These are phyloP conservation scores for Adelosebastes latens DNA, from an alignment of 2,797 vertebrate genomes.

Conservation along the genomic window DNA sequence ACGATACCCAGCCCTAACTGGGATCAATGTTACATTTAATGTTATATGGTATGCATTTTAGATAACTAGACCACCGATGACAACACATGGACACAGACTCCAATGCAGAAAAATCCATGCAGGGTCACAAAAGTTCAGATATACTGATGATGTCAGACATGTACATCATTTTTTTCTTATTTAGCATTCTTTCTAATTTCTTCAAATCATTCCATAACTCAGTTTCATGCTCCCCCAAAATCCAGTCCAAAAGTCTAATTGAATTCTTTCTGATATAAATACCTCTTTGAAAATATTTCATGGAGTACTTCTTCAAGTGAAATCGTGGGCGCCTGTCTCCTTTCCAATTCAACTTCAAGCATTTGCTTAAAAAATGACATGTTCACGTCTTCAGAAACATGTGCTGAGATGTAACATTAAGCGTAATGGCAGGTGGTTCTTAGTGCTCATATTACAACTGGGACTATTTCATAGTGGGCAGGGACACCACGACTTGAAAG, in stretches of 20 bases:
- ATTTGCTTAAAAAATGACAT: background rate
- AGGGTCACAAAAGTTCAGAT: background rate
- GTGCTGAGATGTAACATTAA: constrained; percentile 12
- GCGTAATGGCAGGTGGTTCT: background rate
- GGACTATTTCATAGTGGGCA: constrained; percentile 1
- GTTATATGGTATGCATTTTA: background rate
- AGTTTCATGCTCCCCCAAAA: background rate
- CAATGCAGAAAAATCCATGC: background rate
- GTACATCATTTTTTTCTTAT: background rate
- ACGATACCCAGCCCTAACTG: too few relatives aligned
- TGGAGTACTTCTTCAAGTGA: background rate
- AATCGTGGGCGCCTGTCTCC: background rate
- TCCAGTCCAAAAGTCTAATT: background rate
- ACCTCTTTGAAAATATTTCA: background rate
- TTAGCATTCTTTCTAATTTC: background rate
- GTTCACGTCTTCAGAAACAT: background rate
- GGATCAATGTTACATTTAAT: background rate
- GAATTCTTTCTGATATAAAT: background rate
- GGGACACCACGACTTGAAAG: background rate
- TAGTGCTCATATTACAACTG: background rate
- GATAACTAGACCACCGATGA: background rate
- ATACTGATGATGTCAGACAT: background rate
- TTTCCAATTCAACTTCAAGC: background rate
- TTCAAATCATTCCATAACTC: background rate
- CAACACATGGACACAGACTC: background rate